Conservation (phyloP, 2,113 vertebrate species). For the Gopherus evgoodei region DNA sequence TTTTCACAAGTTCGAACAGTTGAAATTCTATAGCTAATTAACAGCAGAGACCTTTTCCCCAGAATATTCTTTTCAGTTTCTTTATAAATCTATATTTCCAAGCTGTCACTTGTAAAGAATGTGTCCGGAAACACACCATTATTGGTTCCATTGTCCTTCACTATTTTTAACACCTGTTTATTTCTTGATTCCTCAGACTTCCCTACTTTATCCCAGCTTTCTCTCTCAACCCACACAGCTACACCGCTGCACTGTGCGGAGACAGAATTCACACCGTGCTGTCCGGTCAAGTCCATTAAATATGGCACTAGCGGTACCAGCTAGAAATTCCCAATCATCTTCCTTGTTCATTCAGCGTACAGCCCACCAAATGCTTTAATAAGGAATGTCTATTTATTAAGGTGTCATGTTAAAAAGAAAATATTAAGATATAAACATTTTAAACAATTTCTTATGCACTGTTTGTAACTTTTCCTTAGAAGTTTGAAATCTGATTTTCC, state of each 20-base stretch:
- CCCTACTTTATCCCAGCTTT: rapidly evolving
- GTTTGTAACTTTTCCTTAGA: background rate
- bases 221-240: background rate
- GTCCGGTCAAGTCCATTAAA: background rate
- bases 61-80: background rate
- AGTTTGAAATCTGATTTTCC: background rate
- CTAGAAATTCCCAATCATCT: rapidly evolving
- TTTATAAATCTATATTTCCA: background rate
- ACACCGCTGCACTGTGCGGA: background rate
- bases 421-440: rapidly evolving
- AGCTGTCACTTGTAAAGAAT: background rate
- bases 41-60: background rate
- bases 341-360: background rate
- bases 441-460: rapidly evolving
- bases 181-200: background rate
- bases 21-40: background rate
- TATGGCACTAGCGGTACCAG: background rate
- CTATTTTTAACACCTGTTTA: background rate
- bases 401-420: background rate
- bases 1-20: background rate
- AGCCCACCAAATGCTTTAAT: rapidly evolving
- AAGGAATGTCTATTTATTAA: background rate
- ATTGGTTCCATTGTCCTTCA: background rate
- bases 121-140: background rate
- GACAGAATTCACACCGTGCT: background rate